These are phyloP conservation scores for Pipistrellus nathusii DNA, from an alignment of 2,797 vertebrate genomes.

Conservation along the genomic window DNA sequence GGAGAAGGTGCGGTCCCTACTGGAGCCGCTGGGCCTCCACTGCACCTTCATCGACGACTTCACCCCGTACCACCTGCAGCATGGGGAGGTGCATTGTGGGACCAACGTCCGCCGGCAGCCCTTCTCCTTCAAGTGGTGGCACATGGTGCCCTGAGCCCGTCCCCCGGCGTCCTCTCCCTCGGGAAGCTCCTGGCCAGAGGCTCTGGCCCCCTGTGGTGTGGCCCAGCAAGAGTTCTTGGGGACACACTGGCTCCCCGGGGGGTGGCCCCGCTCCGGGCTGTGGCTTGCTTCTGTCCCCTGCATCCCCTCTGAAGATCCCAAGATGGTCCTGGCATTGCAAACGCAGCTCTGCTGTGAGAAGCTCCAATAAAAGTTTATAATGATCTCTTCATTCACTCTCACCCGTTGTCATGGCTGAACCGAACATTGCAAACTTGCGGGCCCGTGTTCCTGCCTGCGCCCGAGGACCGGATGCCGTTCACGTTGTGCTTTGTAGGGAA, in stretches of 20 bases:
- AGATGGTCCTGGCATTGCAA: not conserved
- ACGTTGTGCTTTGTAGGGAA: rapidly evolving
- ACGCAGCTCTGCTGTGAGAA: not conserved
- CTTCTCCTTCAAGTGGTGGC: conserved; percentile 94
- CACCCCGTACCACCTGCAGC: conserved; percentile 87
- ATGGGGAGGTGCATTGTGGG: conserved; percentile 93
- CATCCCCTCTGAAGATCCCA: not conserved
- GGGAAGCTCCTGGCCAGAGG: not conserved
- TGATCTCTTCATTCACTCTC: not conserved
- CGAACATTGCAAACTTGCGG: not conserved
- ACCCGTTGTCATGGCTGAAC: rapidly evolving
- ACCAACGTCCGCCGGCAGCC: conserved; percentile 92
- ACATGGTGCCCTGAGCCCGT: conserved; percentile 87
- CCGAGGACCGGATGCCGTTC: rapidly evolving
- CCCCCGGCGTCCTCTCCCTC: rapidly evolving
- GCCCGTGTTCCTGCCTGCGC: rapidly evolving
- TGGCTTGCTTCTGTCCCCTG: not conserved
- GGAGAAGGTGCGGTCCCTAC: conserved; percentile 87
- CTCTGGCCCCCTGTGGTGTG: not conserved
- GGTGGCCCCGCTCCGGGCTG: too few species aligned
- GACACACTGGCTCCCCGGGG: too few species aligned
- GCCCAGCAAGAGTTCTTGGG: not conserved
- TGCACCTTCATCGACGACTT: conserved; percentile 94
- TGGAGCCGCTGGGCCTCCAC: conserved; percentile 90
- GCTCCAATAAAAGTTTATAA: not conserved